Conservation (phyloP, 2,113 vertebrate genomes). For the Dipodomys merriami region DNA sequence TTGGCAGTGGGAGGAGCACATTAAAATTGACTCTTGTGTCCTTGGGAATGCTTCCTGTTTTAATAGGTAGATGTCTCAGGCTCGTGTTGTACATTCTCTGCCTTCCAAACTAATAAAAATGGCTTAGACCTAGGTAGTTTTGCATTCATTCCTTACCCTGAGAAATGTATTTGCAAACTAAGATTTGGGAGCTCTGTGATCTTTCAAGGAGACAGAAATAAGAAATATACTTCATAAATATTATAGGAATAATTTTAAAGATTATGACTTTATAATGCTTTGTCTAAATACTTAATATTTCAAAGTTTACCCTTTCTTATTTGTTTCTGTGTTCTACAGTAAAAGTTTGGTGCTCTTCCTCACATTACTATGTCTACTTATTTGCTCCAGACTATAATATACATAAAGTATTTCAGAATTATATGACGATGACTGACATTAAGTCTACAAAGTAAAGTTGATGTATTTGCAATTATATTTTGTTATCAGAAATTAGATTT, state of each 20-base stretch:
- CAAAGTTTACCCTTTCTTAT: not conserved
- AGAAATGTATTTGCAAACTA: conserved; percentile 1
- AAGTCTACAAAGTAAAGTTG: not conserved
- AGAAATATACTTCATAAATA: not conserved
- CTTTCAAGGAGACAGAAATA: not conserved
- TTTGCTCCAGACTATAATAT: not conserved
- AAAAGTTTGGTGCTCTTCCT: not conserved
- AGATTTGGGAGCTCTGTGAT: not conserved
- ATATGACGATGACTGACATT: not conserved
- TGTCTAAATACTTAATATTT: not conserved
- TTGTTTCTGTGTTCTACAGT: not conserved
- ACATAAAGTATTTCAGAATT: conserved; percentile 6
- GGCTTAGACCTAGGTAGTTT: not conserved
- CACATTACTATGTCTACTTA: not conserved
- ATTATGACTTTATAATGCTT: not conserved
- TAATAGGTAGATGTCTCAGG: not conserved
- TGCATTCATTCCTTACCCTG: not conserved
- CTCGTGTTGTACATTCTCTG: not conserved
- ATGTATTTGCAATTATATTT: not conserved
- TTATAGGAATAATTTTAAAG: not conserved
- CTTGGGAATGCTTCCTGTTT: not conserved
- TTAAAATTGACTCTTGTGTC: not conserved
- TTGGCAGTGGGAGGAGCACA: not conserved
- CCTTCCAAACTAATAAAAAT: not conserved
- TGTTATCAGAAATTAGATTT: not conserved